These are phyloP conservation scores for Tuta absoluta DNA, from an alignment of 2,888 invertebrate genomes.

Conservation along the genomic window DNA sequence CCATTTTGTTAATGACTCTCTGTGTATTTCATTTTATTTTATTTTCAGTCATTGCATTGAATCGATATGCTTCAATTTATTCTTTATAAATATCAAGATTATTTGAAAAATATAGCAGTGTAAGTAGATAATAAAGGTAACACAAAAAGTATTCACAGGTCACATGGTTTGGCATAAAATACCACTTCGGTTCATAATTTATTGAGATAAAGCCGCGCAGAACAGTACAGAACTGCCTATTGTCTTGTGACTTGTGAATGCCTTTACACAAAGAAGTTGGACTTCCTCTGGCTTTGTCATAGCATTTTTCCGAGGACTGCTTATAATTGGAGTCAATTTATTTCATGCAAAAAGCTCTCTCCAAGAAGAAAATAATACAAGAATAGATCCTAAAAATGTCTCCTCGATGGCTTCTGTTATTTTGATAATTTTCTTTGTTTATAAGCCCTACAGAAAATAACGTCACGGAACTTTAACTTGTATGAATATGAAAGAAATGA, in stretches of 20 bases:
- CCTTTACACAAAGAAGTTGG: slow-evolving; percentile 42
- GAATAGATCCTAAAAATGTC: neutral
- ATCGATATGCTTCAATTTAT: too few species aligned
- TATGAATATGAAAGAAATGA: too few species aligned
- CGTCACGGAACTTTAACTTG: too few species aligned
- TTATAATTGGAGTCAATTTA: slow-evolving; percentile 38
- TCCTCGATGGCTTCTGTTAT: neutral
- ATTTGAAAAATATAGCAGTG: too few species aligned
- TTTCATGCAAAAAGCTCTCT: neutral
- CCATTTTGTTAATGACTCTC: too few species aligned
- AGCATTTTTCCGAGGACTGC: slow-evolving; percentile 42
- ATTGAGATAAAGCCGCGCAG: slow-evolving; percentile 24
- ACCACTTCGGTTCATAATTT: slow-evolving; percentile 16
- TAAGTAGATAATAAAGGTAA: too few species aligned
- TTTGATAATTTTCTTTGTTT: neutral
- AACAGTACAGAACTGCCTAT: slow-evolving; percentile 41
- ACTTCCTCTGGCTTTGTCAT: slow-evolving; percentile 39
- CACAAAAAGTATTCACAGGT: too few species aligned
- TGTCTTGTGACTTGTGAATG: slow-evolving; percentile 43
- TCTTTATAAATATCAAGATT: too few species aligned
- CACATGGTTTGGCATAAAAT: neutral
- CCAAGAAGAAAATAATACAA: neutral
- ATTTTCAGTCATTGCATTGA: too few species aligned
- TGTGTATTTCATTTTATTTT: too few species aligned
- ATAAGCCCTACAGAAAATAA: too few species aligned